Conservation (phyloP, 2,797 vertebrate species). For the Megalops cyprinoides region DNA sequence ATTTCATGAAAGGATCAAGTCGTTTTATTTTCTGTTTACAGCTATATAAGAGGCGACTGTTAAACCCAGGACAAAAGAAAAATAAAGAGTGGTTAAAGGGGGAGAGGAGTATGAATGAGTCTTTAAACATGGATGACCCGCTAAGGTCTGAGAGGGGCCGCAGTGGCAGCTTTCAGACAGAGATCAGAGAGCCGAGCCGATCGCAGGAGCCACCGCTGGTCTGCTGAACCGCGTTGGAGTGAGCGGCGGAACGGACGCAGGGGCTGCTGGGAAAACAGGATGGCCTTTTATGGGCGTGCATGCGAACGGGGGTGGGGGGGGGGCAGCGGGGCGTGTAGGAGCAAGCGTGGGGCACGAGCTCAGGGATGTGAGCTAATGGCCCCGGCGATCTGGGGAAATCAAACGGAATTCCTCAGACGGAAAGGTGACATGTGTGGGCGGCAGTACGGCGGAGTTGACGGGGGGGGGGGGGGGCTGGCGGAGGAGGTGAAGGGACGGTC, state of each 20-base stretch:
- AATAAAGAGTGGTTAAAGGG: neutral
- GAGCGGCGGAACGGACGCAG: neutral
- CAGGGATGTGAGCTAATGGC: neutral
- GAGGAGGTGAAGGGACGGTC: constrained; percentile 16
- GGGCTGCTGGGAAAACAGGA: neutral
- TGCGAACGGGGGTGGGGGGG: neutral
- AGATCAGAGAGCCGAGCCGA: constrained; percentile 20
- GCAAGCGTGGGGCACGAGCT: neutral
- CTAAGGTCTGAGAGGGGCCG: neutral
- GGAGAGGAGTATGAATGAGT: neutral
- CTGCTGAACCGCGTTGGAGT: neutral
- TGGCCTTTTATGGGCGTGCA: neutral
- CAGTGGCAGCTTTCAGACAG: neutral
- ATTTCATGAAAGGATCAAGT: constrained; percentile 4
- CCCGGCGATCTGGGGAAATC: neutral
- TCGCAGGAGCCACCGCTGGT: neutral
- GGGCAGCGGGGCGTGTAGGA: neutral
- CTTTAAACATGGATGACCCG: constrained; percentile 7
- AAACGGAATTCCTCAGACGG: neutral
- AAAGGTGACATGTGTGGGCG: constrained; percentile 4
- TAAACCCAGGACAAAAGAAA: neutral
- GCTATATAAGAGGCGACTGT: neutral
- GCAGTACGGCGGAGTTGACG: neutral
- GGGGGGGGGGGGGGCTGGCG: neutral
- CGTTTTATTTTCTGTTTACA: neutral